Evolutionary conservation across 2,113 vertebrate genomes (phyloP).

Genomic region (Heterotis niloticus): DNA sequence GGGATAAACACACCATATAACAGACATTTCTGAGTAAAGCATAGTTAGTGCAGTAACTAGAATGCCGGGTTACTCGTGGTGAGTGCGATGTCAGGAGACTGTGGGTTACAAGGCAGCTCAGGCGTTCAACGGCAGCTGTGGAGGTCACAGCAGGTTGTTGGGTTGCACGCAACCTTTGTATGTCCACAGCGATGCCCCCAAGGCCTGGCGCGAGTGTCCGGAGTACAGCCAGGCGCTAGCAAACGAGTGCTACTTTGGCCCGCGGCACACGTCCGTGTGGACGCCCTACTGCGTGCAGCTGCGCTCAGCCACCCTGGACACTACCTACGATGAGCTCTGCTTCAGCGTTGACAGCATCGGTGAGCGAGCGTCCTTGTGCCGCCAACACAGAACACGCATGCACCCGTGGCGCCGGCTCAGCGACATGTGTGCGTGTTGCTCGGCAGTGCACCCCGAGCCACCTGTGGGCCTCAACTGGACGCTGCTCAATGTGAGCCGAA

Average conservation of each 20-base stretch:
- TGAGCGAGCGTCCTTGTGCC: slow-evolving; percentile 47
- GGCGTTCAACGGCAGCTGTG: too few relatives aligned
- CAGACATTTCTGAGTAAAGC: too few relatives aligned
- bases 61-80: too few relatives aligned
- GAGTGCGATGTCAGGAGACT: too few relatives aligned
- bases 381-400: background rate
- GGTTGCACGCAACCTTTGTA: background rate
- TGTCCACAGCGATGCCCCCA: slow-evolving; percentile 14
- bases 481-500: slow-evolving; percentile 73
- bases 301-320: slow-evolving; percentile 53
- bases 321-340: slow-evolving; percentile 67
- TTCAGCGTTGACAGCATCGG: slow-evolving; percentile 84
- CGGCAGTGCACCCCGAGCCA: slow-evolving; percentile 80
- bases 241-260: slow-evolving; percentile 85
- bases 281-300: slow-evolving; percentile 76
- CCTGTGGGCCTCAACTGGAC: slow-evolving; percentile 83
- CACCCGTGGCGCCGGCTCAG: background rate
- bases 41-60: too few relatives aligned
- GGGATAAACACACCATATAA: too few relatives aligned
- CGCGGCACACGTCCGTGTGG: slow-evolving; percentile 81
- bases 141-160: too few relatives aligned
- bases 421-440: slow-evolving; percentile 34
- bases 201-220: slow-evolving; percentile 84
- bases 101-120: too few relatives aligned
- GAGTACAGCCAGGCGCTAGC: slow-evolving; percentile 71